Conservation (phyloP, 2,888 invertebrate species). For the Tachina grossa region DNA sequence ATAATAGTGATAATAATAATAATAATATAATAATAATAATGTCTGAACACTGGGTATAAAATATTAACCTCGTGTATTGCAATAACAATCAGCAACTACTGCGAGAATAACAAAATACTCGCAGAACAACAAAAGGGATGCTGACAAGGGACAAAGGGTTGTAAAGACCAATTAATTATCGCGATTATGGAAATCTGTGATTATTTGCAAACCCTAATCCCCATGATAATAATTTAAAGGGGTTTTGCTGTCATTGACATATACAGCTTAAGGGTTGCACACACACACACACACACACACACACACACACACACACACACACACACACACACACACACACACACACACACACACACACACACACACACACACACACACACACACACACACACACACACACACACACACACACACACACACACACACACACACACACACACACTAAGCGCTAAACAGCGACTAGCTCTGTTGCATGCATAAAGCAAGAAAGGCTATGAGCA, state of each 20-base stretch:
- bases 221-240: background rate
- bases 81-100: no score
- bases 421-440: background rate
- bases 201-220: no score
- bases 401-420: background rate
- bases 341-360: background rate
- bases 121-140: no score
- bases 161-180: no score
- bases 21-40: no score
- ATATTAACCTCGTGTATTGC: no score
- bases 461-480: background rate
- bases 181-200: no score
- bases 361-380: background rate
- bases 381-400: background rate
- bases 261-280: conserved; percentile 29
- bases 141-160: no score
- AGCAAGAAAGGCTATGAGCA: background rate
- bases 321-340: background rate
- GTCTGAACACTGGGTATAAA: no score
- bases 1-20: no score
- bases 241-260: conserved; percentile 38
- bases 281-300: background rate
- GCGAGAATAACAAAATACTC: no score
- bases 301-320: background rate
- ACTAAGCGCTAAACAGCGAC: background rate